phyloP scores from a whole-genome alignment of 2,888 invertebrate genomes.

The Dichetophora obliterata region DNA sequence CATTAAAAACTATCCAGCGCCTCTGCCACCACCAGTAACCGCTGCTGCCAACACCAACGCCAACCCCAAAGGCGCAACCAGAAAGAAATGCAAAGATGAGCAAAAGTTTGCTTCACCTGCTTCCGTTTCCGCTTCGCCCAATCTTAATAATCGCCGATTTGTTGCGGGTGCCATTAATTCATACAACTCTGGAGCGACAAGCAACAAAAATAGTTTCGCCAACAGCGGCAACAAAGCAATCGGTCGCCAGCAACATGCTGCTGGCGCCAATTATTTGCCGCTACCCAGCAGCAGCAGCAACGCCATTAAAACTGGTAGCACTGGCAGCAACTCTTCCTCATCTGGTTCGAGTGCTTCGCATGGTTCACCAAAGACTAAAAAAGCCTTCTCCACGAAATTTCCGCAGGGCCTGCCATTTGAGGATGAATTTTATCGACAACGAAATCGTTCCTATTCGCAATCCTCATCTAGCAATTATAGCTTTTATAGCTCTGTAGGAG shows the following conservation, averaged over 20 bases:
- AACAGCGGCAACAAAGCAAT: conserved; percentile 33
- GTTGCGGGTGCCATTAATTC: conserved; percentile 46
- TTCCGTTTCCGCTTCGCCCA: conserved; percentile 54
- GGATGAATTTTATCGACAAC: conserved; percentile 66
- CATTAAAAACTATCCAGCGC: conserved; percentile 60
- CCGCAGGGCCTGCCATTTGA: conserved; percentile 69
- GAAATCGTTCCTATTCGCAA: conserved; percentile 66
- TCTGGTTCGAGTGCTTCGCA: conserved; percentile 65
- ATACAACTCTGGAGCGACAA: conserved; percentile 42
- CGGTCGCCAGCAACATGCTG: conserved; percentile 16
- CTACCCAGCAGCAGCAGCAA: not conserved
- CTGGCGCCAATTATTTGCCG: conserved; percentile 24
- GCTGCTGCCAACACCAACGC: conserved; percentile 47
- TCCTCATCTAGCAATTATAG: conserved; percentile 69
- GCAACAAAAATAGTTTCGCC: not conserved
- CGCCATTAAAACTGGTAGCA: conserved; percentile 51
- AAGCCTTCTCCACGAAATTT: conserved; percentile 68
- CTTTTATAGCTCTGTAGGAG: conserved; percentile 61
- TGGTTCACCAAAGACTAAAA: conserved; percentile 64
- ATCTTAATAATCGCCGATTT: conserved; percentile 51
- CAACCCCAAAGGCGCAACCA: conserved; percentile 43
- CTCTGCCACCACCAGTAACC: conserved; percentile 54
- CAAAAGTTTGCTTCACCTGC: conserved; percentile 56
- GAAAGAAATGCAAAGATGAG: conserved; percentile 58
- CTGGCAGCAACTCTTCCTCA: conserved; percentile 56